A percentile compares a stretch with the other conserved stretches of the same genome.
Conservation (phyloP, 2,797 vertebrate genomes). For the Xyrichtys novacula region DNA sequence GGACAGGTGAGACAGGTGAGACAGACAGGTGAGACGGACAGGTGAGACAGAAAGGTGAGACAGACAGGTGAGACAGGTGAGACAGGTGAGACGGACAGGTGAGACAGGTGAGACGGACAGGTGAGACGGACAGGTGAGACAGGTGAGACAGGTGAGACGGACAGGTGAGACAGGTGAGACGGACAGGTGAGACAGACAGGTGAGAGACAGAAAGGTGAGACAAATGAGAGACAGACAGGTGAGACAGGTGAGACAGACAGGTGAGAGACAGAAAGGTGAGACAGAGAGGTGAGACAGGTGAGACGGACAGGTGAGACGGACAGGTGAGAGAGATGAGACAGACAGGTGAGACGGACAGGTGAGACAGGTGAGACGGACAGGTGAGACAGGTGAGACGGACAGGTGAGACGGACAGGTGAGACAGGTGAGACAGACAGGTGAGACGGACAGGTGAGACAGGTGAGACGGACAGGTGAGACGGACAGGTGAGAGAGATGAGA, state of each 20-base stretch:
- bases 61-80: too few relatives aligned
- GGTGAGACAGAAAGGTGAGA: background rate
- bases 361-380: background rate
- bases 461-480: background rate
- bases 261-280: constrained; percentile 71
- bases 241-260: too few relatives aligned
- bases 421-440: too few relatives aligned
- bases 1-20: background rate
- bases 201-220: background rate
- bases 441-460: constrained; percentile 3
- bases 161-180: too few relatives aligned
- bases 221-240: too few relatives aligned
- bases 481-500: too few relatives aligned
- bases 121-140: background rate
- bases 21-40: background rate
- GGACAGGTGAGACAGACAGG: constrained; percentile 15
- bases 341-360: constrained; percentile 13
- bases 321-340: too few relatives aligned
- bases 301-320: background rate
- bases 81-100: too few relatives aligned
- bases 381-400: background rate
- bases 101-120: background rate
- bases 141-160: background rate
- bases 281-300: background rate
- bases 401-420: background rate